Conservation (phyloP, 2,888 invertebrate genomes). For the Oscheius sp. region DNA sequence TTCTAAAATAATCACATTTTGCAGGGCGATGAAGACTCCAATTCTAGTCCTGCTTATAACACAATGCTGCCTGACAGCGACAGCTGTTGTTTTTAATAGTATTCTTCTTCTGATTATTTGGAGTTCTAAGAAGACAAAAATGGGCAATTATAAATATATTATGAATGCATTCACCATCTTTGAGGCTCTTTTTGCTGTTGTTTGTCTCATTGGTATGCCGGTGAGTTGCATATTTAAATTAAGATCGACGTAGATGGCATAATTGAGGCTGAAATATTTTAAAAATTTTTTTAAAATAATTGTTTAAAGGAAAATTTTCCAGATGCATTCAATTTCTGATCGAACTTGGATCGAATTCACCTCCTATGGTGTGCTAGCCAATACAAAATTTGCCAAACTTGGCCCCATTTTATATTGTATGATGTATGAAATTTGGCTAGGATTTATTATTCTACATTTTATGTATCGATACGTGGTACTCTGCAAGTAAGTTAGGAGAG, state of each 20-base stretch:
- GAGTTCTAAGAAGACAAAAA: slow-evolving; percentile 5
- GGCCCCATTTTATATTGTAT: slow-evolving; percentile 23
- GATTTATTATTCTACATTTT: slow-evolving; percentile 16
- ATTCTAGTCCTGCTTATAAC: slow-evolving; percentile 2
- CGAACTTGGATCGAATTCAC: slow-evolving; percentile 32
- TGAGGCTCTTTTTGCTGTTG: slow-evolving; percentile 16
- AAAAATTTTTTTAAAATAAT: background rate
- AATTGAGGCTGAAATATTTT: background rate
- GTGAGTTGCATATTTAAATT: background rate
- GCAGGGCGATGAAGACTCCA: background rate
- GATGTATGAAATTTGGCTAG: slow-evolving; percentile 27
- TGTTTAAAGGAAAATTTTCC: background rate
- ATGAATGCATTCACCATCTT: slow-evolving; percentile 19
- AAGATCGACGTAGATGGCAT: too few species aligned
- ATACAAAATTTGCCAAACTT: background rate
- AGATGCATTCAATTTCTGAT: slow-evolving; percentile 29
- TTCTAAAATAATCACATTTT: too few species aligned
- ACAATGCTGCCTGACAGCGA: slow-evolving; percentile 11
- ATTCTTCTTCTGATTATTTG: slow-evolving; percentile 6
- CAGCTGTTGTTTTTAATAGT: slow-evolving; percentile 20
- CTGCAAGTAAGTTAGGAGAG: slow-evolving; percentile 1
- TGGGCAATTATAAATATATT: slow-evolving; percentile 20
- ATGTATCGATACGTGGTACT: slow-evolving; percentile 14
- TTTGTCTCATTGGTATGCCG: slow-evolving; percentile 24
- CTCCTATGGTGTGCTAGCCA: slow-evolving; percentile 1